A percentile compares a stretch with the other conserved stretches of the same genome.
phyloP scores from a whole-genome alignment of 1,140 invertebrate genomes.

The Conus betulinus region DNA sequence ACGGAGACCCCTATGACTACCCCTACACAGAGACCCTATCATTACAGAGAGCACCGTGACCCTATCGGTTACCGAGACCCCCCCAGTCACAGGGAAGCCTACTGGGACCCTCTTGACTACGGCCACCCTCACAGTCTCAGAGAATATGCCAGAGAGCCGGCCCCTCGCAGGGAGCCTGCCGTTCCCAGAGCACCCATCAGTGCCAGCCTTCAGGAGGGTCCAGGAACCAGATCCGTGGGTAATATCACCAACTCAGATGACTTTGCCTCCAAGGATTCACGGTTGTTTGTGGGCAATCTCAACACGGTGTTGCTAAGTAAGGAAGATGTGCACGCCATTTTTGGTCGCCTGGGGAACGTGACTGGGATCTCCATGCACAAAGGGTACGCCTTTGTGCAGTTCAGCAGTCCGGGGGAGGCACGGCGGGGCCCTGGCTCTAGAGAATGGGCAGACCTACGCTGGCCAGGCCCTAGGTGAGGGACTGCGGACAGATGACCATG shows the following conservation, averaged over 20 bases:
- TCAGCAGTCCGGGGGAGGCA: conserved; percentile 91
- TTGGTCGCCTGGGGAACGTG: conserved; percentile 88
- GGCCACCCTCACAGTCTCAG: neutral
- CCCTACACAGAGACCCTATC: neutral
- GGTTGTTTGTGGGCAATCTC: conserved; percentile 92
- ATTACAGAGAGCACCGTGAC: neutral
- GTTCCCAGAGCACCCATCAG: no score
- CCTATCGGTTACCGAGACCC: neutral
- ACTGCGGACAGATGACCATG: neutral
- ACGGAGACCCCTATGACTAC: neutral
- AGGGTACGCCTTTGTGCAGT: conserved; percentile 93
- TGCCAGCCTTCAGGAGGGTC: no score
- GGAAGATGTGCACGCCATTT: conserved; percentile 91
- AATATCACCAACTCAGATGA: conserved; percentile 90
- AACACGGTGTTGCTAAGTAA: conserved; percentile 93
- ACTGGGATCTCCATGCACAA: conserved; percentile 94
- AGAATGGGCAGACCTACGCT: conserved; percentile 89
- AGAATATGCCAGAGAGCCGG: neutral
- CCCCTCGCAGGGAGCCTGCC: no score
- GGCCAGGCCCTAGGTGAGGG: conserved; percentile 89
- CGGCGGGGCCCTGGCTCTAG: conserved; percentile 88
- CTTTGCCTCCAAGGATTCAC: conserved; percentile 90
- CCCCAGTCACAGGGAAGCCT: neutral
- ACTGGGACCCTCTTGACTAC: neutral
- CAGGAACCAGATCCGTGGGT: neutral